Base-by-base conservation (phyloP, 2,888 invertebrate genomes). In the Dromius quadrimaculatus region DNA sequence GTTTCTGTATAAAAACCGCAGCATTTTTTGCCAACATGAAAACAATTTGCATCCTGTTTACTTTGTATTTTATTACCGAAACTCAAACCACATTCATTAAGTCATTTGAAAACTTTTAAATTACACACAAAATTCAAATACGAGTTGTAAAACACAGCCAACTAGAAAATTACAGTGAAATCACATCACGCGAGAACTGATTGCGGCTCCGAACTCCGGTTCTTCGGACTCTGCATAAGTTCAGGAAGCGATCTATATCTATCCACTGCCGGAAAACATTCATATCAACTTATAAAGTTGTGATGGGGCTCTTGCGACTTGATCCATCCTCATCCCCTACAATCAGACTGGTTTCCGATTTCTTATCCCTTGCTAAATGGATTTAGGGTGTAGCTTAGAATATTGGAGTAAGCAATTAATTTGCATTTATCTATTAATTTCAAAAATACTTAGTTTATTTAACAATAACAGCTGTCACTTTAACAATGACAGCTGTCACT, bases 281-380 rank as follows among this genome's bases (percentile, higher is more conserved):
- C 66, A 71, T 71, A 71, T 71, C 66, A 71, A 71, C 71, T 71
- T 71, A 69, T 69, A 71, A 63, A 63, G 22, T 38, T 50, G 57
- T 54, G 23, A 36, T 36, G 45, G 63, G 50, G 36, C 28, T 20
- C 59, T 34, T 22, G 54, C 15, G 19, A 19, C 22, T 1, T 15
- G 9, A 13, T 23, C 8, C 15, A 13, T 23, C 8, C 15, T 19
- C 47, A 13, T 17, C 2, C 2, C 28, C 13, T 15, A 54, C 50
- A 13, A n/a, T 36, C n/a, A 2, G n/a, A 11, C 36, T 36, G 2
- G 36, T 36, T 36, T 36, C 8, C 36, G 36, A 8, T 36, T 8
- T 36, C 36, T 36, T 36, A 36, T 11, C 36, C 41, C 50, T 28
- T 8, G 50, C 13, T 28, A 28, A 41, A 41, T 41, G 9, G 41